Evolutionary conservation across 2,113 vertebrate genomes (phyloP), one percentile per base, ranked within the genome.

Genomic region (Gopherus flavomarginatus): DNA sequence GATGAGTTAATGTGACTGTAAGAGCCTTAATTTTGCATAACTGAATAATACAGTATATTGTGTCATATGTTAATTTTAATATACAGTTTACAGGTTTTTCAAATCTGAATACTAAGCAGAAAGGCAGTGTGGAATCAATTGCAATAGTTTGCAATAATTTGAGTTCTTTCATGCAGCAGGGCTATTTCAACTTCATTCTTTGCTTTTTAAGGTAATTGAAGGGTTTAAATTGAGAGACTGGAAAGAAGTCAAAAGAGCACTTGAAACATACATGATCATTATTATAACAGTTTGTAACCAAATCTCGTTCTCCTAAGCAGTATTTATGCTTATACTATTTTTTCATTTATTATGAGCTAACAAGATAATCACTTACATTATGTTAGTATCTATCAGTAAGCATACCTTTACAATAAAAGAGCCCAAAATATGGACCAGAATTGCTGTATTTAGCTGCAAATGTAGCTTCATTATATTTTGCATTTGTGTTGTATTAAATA

Each of bases 61-160:
- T 90, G 9, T 83, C 59, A 27, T 59, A 17, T 89, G 83, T 97
- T 96, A 92, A 38, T 78, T 97, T 95, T 92, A 97, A 93, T 94
- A 93, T 90, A 83, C 77, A 90, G 17, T 52, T 92, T 90, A 83
- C 35, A 88, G 29, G 31, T 65, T 35, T 65, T 95, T 90, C 94
- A 21, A 72, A 79, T 38, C 87, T 77, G 24, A 90, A 93, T 90
- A 5, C 75, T 86, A 87, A 83, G 31, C 62, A n/a, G 65, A 90
- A 89, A 75, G 2, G 1, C 65, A 83, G 91, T 92, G 10, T 22
- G 75, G 31, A 85, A 83, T 95, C 72, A 77, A 29, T 90, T 88
- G 42, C 57, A 92, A 92, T 50, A 50, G 75, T 88, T 96, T 94
- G 81, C 82, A 35, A 17, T 95, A 94, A 90, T 90, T 35, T 90